These are phyloP conservation scores for Ditula angustiorana DNA, from an alignment of 2,888 invertebrate species.

Conservation along the genomic window DNA sequence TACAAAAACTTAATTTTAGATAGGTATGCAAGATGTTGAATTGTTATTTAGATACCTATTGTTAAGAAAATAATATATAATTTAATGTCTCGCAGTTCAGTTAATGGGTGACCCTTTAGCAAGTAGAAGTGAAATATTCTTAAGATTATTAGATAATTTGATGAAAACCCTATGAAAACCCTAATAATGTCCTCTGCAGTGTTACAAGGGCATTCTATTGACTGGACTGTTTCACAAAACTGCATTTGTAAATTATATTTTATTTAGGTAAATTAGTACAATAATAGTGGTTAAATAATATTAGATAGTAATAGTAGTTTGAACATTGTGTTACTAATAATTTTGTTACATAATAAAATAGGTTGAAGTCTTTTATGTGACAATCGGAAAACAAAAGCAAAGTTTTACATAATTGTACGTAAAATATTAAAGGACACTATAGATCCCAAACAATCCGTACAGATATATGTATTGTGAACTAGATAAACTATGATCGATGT, in stretches of 20 bases:
- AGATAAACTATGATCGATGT: too few relatives aligned
- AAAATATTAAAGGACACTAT: too few relatives aligned
- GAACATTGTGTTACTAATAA: not conserved
- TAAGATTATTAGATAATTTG: not conserved
- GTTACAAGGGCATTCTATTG: slow-evolving; percentile 7
- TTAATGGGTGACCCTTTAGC: slow-evolving; percentile 18
- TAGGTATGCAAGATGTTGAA: slow-evolving; percentile 50
- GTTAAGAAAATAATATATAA: not conserved
- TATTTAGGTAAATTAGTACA: slow-evolving; percentile 58
- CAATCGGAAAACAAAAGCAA: too few relatives aligned
- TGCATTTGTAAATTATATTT: slow-evolving; percentile 48
- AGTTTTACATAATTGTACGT: too few relatives aligned
- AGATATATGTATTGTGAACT: too few relatives aligned
- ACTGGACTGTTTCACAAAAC: slow-evolving; percentile 36
- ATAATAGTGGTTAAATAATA: slow-evolving; percentile 57
- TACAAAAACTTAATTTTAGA: not conserved
- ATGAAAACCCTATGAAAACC: too few relatives aligned
- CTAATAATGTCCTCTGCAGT: not conserved
- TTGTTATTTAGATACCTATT: slow-evolving; percentile 56
- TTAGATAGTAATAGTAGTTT: slow-evolving; percentile 1
- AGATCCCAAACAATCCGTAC: too few relatives aligned
- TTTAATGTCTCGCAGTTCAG: slow-evolving; percentile 12
- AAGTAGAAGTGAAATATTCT: not conserved
- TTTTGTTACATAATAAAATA: not conserved
- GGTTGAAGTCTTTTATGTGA: not conserved